phyloP scores from a whole-genome alignment of 2,888 invertebrate species.

The Oeneis ivallda region DNA sequence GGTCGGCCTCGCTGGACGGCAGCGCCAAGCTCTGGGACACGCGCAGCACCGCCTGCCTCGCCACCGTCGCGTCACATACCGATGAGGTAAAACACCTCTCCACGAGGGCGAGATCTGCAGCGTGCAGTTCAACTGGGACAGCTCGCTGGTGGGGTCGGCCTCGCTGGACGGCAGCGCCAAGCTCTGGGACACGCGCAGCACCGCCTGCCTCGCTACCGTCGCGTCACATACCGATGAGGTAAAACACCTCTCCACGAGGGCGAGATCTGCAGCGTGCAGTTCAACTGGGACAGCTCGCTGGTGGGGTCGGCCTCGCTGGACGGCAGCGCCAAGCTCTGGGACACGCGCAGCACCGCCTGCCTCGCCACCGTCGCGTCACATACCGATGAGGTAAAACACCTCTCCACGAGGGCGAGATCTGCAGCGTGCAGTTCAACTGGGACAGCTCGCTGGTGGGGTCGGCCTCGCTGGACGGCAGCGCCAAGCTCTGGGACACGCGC shows the following conservation, averaged over 20 bases:
- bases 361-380: conserved; percentile 83
- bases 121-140: conserved; percentile 86
- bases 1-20: conserved; percentile 86
- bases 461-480: not conserved
- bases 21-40: conserved; percentile 87
- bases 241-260: conserved; percentile 38
- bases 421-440: conserved; percentile 82
- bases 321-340: conserved; percentile 84
- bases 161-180: conserved; percentile 87
- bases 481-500: conserved; percentile 86
- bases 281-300: conserved; percentile 45
- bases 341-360: conserved; percentile 80
- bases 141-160: conserved; percentile 84
- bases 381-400: conserved; percentile 83
- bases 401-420: conserved; percentile 81
- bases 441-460: not conserved
- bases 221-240: conserved; percentile 85
- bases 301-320: not conserved
- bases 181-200: conserved; percentile 85
- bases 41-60: conserved; percentile 78
- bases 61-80: conserved; percentile 82
- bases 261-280: conserved; percentile 86
- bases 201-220: conserved; percentile 80
- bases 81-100: conserved; percentile 76
- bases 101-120: conserved; percentile 82